Evolutionary conservation across 2,113 vertebrate genomes (phyloP), one percentile per base, ranked within the genome.

Genomic region (Pantherophis guttatus): DNA sequence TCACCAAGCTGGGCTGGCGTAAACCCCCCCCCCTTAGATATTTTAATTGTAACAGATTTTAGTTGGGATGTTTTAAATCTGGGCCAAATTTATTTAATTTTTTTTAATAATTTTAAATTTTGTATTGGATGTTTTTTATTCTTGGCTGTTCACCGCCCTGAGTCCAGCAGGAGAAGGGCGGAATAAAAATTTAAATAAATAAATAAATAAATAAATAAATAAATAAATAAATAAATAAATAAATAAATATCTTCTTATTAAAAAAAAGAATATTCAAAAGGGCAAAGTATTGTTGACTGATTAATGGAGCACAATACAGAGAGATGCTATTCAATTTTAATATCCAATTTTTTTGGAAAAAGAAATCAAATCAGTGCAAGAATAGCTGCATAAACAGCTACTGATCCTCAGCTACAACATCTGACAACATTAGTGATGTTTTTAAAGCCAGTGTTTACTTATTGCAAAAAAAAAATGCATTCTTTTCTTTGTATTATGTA

Each of bases 321-420:
- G 39, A 95, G 94, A 94, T 89, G 0, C 57, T 88, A 58, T 59
- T 17, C 59, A 53, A 19, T 39, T 89, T 88, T 12, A 88, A 93
- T 90, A 88, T 21, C 75, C 15, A 90, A 92, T 94, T 65, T 85
- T 23, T 23, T 19, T 89, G 70, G 93, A 88, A 95, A 94, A 29
- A 24, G 4, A 29, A n/a, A 65, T 59, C 62, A 65, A 53, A 85
- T 89, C 97, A 95, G 92, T 91, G 86, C 3, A 91, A 92, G 24
- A 95, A 81, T 95, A 95, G 90, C 88, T 95, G 53, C 88, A 65
- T 26, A 87, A 3, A 94, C 9, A 91, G 26, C 21, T 50, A 93
- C 33, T 95, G 94, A 96, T 95, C 94, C 89, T 39, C 92, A 94
- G 91, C 57, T 94, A 94, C 96, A 96, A 5, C 91, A 93, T 87